Evolutionary conservation across 2,113 vertebrate species (phyloP).

Genomic region (Sprattus sprattus): DNA sequence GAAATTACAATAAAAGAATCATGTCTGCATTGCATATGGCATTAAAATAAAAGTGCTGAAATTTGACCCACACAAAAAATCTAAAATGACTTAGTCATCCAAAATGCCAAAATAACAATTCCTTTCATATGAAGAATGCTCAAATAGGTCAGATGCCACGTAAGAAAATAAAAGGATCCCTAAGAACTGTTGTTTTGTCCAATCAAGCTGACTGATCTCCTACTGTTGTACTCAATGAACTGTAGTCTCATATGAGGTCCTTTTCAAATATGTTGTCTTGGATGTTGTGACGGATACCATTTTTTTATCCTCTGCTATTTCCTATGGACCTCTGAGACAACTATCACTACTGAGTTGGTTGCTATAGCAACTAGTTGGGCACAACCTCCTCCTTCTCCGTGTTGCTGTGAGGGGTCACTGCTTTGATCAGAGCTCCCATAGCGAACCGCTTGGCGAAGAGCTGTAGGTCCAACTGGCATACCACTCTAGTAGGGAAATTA

Average conservation of each 20-base stretch:
- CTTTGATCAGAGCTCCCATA: constrained; percentile 57
- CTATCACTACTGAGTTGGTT: constrained; percentile 48
- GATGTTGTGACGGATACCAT: constrained; percentile 45
- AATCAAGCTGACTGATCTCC: neutral
- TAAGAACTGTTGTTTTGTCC: neutral
- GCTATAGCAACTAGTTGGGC: constrained; percentile 54
- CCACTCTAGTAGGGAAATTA: neutral
- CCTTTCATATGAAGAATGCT: neutral
- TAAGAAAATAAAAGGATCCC: neutral
- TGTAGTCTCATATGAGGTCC: neutral
- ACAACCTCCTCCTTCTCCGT: constrained; percentile 38
- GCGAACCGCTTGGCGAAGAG: constrained; percentile 57
- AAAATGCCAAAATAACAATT: neutral
- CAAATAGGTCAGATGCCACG: neutral
- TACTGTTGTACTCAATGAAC: neutral
- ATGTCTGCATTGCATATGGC: neutral
- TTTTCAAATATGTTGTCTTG: neutral
- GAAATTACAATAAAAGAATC: neutral
- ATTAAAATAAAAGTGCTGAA: neutral
- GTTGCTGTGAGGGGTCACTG: constrained; percentile 53
- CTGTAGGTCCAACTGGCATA: constrained; percentile 55
- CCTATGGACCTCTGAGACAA: constrained; percentile 15
- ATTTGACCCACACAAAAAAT: neutral
- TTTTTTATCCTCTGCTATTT: constrained; percentile 24
- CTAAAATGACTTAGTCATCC: too few species aligned